Conservation (phyloP, 2,113 vertebrate genomes). For the Lates calcarifer region DNA sequence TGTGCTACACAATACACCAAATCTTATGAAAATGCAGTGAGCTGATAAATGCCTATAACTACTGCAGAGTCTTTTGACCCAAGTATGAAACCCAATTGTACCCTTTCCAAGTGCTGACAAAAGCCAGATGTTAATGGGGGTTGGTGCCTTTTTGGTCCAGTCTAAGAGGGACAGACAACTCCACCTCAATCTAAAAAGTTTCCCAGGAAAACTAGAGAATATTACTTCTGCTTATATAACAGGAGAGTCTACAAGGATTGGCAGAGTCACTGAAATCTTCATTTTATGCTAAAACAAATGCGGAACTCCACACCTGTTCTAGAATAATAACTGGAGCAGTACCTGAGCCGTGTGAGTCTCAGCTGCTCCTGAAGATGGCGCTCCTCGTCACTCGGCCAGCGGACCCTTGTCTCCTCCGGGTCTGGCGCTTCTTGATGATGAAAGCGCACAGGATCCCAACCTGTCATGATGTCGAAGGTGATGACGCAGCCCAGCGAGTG, state of each 20-base stretch:
- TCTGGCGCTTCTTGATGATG: slow-evolving; percentile 90
- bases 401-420: slow-evolving; percentile 84
- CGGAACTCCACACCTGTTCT: neutral
- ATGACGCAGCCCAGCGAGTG: slow-evolving; percentile 97
- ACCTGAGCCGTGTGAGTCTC: slow-evolving; percentile 90
- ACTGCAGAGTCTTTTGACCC: no score
- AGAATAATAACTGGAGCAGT: slow-evolving; percentile 16
- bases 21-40: no score
- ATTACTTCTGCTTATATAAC: neutral
- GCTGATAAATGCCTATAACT: no score
- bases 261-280: neutral
- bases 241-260: neutral
- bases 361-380: slow-evolving; percentile 90
- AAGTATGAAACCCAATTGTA: no score
- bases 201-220: neutral
- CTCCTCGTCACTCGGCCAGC: slow-evolving; percentile 89
- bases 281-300: neutral
- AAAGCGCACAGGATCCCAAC: slow-evolving; percentile 93
- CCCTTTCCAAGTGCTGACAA: no score
- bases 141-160: no score
- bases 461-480: slow-evolving; percentile 97
- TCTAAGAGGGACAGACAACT: no score
- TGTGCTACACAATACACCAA: no score
- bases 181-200: no score
- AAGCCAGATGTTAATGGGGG: no score